Percentiles rank a stretch among this genome's conserved stretches.
Conservation (phyloP, 2,113 vertebrate species). For the Solenodon paradoxus region DNA sequence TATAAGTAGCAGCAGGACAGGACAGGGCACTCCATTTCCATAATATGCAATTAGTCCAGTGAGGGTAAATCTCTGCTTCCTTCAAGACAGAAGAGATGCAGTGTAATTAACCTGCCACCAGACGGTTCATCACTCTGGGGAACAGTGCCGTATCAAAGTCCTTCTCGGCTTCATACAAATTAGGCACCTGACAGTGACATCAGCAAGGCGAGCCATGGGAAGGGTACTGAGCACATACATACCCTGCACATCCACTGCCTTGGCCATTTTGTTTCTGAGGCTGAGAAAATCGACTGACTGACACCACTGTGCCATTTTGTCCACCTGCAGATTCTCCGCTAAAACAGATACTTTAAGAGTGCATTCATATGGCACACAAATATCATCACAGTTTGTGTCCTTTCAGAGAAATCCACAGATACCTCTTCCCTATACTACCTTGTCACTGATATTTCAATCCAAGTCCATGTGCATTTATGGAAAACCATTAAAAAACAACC, state of each 20-base stretch:
- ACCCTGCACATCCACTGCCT: neutral
- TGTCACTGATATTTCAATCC: neutral
- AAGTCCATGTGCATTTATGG: neutral
- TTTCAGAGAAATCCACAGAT: neutral
- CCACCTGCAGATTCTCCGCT: neutral
- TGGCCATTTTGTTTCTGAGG: neutral
- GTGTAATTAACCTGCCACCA: conserved; percentile 13
- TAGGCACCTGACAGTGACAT: neutral
- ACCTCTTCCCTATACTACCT: neutral
- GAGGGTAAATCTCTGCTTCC: neutral
- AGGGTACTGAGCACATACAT: neutral
- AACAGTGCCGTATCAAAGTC: neutral
- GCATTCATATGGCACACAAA: neutral
- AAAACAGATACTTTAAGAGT: neutral
- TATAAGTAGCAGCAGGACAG: neutral
- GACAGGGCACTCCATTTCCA: conserved; percentile 35
- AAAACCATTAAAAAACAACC: neutral
- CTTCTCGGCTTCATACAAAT: conserved; percentile 15
- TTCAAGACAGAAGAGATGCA: conserved; percentile 24
- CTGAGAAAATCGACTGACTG: neutral
- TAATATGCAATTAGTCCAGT: conserved; percentile 21
- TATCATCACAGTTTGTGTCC: neutral
- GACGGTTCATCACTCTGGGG: neutral
- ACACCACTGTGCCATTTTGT: neutral
- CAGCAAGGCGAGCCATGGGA: neutral